Evolutionary conservation across 1,140 invertebrate species (phyloP), one percentile per base, ranked within the genome.

Genomic region (Zaprionus davidi): DNA sequence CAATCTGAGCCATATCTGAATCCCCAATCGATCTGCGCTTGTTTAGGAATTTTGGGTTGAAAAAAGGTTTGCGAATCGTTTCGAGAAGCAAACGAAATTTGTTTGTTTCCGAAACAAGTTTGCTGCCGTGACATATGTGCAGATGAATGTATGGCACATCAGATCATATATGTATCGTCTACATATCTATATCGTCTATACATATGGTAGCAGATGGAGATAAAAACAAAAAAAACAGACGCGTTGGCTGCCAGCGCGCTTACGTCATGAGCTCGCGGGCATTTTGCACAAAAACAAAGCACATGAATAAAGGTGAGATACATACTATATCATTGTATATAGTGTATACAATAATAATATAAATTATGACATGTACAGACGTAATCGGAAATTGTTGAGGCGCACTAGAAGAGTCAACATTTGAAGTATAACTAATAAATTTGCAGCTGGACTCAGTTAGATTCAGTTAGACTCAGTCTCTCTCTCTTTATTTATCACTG

Each of bases 21-120:
- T 74, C 69, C 34, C 69, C 34, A 62, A 56, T 75, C 71, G 53
- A 75, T 68, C 44, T 26, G 2, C 24, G 26, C 7, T 55, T 55
- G 49, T 51, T 71, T 81, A 53, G 5, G 36, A 38, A 38, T 15
- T 67, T 9, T 31, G 41, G 59, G 83, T 31, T 44, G 24, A 51
- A 80, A 78, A 86, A 82, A 71, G 65, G 70, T 83, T 79, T 75
- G 83, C 83, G 60, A 88, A 74, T 46, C 38, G 11, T 63, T 76
- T 74, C 51, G 26, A 77, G 71, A 79, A 86, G 78, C 78, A 85
- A 74, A 51, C 11, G 20, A 51, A 22, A 51, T 17, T 49, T 78
- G 74, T 66, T 60, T 72, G 65, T 70, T 67, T 44, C 41, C 26
- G 13, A 60, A 86, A 87, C 80, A 79, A 80, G 83, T 88, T 90